Percentiles rank a stretch among this genome's conserved stretches.
phyloP scores from a whole-genome alignment of 2,113 vertebrate genomes.

The Pseudonaja textilis region DNA sequence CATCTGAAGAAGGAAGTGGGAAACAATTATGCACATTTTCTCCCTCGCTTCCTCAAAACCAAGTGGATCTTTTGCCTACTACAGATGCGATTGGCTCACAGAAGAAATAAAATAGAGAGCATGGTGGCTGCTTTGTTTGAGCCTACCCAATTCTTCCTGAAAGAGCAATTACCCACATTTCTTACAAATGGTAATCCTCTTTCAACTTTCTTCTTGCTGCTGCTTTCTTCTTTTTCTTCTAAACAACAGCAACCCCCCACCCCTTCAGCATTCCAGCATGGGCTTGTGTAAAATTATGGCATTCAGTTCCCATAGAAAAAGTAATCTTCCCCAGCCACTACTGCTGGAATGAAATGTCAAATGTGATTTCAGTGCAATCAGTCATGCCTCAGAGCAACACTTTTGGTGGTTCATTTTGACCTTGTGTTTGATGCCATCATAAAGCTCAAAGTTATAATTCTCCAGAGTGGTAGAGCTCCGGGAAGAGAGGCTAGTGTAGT shows the following conservation, averaged over 20 bases:
- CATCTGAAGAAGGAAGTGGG: slow-evolving; percentile 53
- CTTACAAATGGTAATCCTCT: background rate
- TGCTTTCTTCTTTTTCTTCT: background rate
- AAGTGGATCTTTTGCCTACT: slow-evolving; percentile 42
- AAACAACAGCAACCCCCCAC: slow-evolving; percentile 5
- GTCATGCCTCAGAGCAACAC: slow-evolving; percentile 95
- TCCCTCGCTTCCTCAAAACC: slow-evolving; percentile 51
- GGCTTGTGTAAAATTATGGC: slow-evolving; percentile 64
- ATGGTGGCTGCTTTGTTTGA: slow-evolving; percentile 24
- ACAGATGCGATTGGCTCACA: slow-evolving; percentile 51
- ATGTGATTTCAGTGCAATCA: slow-evolving; percentile 43
- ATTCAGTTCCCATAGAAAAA: slow-evolving; percentile 70
- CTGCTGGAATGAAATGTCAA: slow-evolving; percentile 53
- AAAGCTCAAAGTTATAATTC: slow-evolving; percentile 98
- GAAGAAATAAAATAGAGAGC: slow-evolving; percentile 59
- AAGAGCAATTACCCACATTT: slow-evolving; percentile 13
- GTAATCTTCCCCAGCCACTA: slow-evolving; percentile 59
- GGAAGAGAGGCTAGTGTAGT: slow-evolving; percentile 87
- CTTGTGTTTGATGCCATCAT: slow-evolving; percentile 96
- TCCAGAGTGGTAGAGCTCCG: slow-evolving; percentile 95
- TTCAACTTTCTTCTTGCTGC: slow-evolving; percentile 1
- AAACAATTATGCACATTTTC: slow-evolving; percentile 39
- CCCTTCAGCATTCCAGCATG: slow-evolving; percentile 40
- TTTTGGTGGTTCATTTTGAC: slow-evolving; percentile 98
- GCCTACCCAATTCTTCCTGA: slow-evolving; percentile 34